Evolutionary conservation across 2,797 vertebrate species (phyloP).

Genomic region (Onychomys arenicola): DNA sequence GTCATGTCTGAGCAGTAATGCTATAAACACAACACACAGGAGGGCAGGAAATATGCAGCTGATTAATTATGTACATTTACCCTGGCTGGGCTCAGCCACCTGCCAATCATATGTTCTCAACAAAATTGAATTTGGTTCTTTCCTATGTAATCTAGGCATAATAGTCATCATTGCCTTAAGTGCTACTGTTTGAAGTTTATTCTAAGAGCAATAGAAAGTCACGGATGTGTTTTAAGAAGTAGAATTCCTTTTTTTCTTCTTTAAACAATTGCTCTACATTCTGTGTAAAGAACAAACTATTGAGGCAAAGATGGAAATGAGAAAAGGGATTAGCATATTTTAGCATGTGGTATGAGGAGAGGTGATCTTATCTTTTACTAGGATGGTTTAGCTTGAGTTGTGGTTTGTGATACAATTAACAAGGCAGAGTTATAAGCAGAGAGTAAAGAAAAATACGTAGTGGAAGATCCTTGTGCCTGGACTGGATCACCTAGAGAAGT

Average conservation of each 20-base stretch:
- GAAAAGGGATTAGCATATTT: neutral
- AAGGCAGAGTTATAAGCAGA: neutral
- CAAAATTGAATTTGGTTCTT: neutral
- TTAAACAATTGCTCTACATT: neutral
- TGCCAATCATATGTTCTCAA: neutral
- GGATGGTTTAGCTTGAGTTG: too few relatives aligned
- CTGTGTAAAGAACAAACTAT: neutral
- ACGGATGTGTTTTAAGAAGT: neutral
- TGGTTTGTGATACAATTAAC: neutral
- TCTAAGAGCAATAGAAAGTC: slow-evolving; percentile 1
- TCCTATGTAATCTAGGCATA: neutral
- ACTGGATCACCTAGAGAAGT: neutral
- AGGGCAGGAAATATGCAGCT: neutral
- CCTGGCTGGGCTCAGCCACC: neutral
- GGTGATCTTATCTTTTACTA: neutral
- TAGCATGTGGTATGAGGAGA: neutral
- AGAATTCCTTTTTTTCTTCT: neutral
- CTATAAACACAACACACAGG: neutral
- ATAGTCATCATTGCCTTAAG: neutral
- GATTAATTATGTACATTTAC: neutral
- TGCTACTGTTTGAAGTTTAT: neutral
- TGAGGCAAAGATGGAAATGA: neutral
- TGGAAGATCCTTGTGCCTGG: neutral
- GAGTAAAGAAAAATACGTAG: neutral
- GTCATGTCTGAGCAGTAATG: slow-evolving; percentile 27